Base-by-base conservation (phyloP, 2,888 invertebrate species). In the Drosophila macrothrix region DNA sequence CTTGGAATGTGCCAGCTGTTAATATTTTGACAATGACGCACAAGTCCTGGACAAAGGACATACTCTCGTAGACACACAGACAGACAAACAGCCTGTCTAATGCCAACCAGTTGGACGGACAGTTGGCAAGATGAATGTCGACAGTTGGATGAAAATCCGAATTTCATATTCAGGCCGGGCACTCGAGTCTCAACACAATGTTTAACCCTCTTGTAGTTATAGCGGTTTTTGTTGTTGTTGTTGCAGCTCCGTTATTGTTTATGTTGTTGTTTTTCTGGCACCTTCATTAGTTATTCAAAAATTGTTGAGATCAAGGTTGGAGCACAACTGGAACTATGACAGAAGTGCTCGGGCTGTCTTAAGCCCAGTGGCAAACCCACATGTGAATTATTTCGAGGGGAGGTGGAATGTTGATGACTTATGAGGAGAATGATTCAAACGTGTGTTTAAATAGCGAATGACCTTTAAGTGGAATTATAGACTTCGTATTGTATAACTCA, bases 211-310 rank as follows among this genome's bases (percentile, higher is more conserved):
- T 50, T 59, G 55, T 31, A 65, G 65, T 67, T 66, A 49, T 46
- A 35, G 31, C 41, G 50, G 43, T 58, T 65, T 54, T 28, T 67
- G 37, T 25, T 33, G 52, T 58, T 67, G 61, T 22, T 67, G 31
- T 25, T 33, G 52, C 14, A 59, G 52, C 28, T 46, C 37, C 69
- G 66, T 84, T 90, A 75, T 90, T 88, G 77, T 89, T 87, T 68
- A 68, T 71, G 69, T 84, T 88, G 76, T 76, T 82, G 80, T 87
- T 82, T 73, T 78, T 73, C 78, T 85, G 83, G 78, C 86, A 90
- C 89, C 90, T 88, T 86, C 86, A 86, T 90, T 86, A 90, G 87
- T 90, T 90, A 86, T 90, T 90, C 86, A 90, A 90, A 88, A 86
- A 90, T 88, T 70, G 84, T 88, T 63, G 79, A 84, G 84, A 60